Conservation (phyloP, 2,797 vertebrate genomes). For the Oreonectes daqikongensis region DNA sequence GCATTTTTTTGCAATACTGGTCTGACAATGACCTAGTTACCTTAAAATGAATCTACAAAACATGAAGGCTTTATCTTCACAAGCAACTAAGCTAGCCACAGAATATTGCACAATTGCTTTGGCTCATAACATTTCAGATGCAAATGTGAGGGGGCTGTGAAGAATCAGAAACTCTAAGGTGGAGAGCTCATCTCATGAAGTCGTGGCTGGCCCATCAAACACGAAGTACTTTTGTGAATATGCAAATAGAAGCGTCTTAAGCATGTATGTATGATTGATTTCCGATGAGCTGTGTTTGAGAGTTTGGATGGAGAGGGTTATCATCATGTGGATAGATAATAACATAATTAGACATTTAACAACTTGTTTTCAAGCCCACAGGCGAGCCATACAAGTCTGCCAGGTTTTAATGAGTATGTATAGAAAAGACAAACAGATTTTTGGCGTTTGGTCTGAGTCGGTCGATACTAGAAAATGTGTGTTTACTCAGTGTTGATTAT, state of each 20-base stretch:
- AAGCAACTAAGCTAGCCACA: slow-evolving; percentile 28
- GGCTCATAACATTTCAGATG: slow-evolving; percentile 44
- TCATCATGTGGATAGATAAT: slow-evolving; percentile 16
- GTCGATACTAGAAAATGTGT: slow-evolving; percentile 9
- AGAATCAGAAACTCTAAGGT: slow-evolving; percentile 40
- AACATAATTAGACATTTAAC: slow-evolving; percentile 49
- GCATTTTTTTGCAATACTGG: too few relatives aligned
- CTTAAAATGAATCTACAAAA: slow-evolving; percentile 43
- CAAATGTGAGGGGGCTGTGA: slow-evolving; percentile 46
- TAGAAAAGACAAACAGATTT: slow-evolving; percentile 47
- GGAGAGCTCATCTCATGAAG: slow-evolving; percentile 51
- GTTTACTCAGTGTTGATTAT: slow-evolving; percentile 56
- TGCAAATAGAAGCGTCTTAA: slow-evolving; percentile 53
- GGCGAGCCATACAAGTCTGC: slow-evolving; percentile 42
- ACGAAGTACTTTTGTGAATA: slow-evolving; percentile 47
- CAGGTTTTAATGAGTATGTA: slow-evolving; percentile 38
- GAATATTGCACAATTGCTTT: slow-evolving; percentile 25
- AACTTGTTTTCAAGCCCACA: slow-evolving; percentile 52
- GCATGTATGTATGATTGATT: slow-evolving; percentile 50
- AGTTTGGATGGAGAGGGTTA: slow-evolving; percentile 29
- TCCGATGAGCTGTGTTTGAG: slow-evolving; percentile 39
- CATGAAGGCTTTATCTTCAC: slow-evolving; percentile 23
- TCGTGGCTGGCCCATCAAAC: slow-evolving; percentile 45
- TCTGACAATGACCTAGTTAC: slow-evolving; percentile 64
- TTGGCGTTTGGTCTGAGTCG: slow-evolving; percentile 12